Evolutionary conservation across 2,797 vertebrate species (phyloP).

Genomic region (Cryptoprocta ferox): DNA sequence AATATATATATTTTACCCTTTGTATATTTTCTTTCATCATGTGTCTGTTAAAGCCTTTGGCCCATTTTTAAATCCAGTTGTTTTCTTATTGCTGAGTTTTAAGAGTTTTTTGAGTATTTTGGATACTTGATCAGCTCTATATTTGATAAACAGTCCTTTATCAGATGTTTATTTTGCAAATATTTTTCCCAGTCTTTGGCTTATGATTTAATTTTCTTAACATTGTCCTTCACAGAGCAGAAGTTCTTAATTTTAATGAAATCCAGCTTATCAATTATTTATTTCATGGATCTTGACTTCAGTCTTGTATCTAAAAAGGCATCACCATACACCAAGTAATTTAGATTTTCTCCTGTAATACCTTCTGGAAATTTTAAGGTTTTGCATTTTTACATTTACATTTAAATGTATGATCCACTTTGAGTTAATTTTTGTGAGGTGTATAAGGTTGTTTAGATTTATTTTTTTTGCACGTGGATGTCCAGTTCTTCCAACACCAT

Average conservation of each 20-base stretch:
- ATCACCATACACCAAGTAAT: not conserved
- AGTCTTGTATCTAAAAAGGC: not conserved
- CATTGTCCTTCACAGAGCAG: not conserved
- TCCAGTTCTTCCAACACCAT: not conserved
- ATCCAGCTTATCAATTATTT: not conserved
- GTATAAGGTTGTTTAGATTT: not conserved
- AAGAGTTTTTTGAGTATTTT: not conserved
- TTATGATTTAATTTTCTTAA: not conserved
- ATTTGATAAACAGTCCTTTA: not conserved
- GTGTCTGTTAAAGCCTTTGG: not conserved
- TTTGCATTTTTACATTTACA: not conserved
- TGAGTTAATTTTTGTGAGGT: not conserved
- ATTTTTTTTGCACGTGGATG: not conserved
- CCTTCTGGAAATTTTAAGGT: not conserved
- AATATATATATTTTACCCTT: not conserved
- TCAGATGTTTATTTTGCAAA: not conserved
- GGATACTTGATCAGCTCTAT: not conserved
- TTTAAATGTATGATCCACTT: not conserved
- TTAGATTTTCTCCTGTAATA: not conserved
- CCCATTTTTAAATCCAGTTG: not conserved
- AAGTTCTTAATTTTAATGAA: not conserved
- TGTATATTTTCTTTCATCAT: not conserved
- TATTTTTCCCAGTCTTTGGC: not conserved
- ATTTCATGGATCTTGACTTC: not conserved
- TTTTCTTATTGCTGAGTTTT: not conserved